These are phyloP conservation scores for Nowickia ferox DNA, from an alignment of 2,888 invertebrate species.

Conservation along the genomic window DNA sequence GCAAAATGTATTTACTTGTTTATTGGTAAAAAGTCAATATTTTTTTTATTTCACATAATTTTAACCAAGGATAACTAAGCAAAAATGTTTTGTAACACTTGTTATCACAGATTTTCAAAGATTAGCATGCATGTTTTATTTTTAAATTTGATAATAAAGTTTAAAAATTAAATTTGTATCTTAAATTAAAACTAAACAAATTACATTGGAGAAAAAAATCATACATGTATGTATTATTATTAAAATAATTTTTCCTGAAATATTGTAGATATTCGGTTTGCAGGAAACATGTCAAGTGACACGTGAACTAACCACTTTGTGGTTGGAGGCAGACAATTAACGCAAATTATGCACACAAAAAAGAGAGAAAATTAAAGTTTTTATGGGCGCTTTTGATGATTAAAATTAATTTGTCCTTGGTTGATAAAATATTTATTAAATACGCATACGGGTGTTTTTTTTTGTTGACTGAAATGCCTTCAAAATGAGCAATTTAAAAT, in stretches of 20 bases:
- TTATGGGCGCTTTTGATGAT: not conserved
- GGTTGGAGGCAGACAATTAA: conserved; percentile 57
- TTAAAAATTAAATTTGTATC: not conserved
- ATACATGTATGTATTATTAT: not conserved
- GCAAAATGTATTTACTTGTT: no score
- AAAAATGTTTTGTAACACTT: conserved; percentile 35
- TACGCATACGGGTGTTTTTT: no score
- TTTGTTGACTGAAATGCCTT: no score
- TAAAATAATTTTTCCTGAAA: conserved; percentile 23
- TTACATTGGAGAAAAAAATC: not conserved
- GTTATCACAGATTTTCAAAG: not conserved
- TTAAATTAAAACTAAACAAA: not conserved
- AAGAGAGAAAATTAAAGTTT: not conserved
- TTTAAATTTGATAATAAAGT: not conserved
- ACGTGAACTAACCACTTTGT: conserved; percentile 68
- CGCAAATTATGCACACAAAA: conserved; percentile 38
- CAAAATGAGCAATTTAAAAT: no score
- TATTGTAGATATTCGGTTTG: conserved; percentile 24
- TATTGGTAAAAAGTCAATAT: conserved; percentile 12
- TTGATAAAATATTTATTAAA: not conserved
- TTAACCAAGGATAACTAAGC: conserved; percentile 4
- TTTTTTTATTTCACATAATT: not conserved
- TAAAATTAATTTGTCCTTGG: not conserved
- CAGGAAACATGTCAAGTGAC: conserved; percentile 64
- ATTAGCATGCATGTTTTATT: not conserved